Evolutionary conservation across 2,888 invertebrate species (phyloP).

Genomic region (Meliscaeva auricollis): DNA sequence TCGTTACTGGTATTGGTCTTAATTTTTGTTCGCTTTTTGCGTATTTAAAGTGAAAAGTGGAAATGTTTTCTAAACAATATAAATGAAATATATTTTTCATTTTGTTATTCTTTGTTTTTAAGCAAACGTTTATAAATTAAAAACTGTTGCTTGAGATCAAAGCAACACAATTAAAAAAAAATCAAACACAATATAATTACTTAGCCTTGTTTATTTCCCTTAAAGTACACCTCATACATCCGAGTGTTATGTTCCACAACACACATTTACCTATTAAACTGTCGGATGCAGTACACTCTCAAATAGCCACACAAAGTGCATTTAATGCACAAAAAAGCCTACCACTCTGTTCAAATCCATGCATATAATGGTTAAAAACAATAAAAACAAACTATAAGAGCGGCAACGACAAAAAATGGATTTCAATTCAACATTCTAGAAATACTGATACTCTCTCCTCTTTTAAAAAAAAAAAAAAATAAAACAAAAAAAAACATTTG

Average conservation of each 20-base stretch:
- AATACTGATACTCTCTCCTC: conserved; percentile 3
- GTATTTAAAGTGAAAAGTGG: too few relatives aligned
- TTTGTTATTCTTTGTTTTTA: too few relatives aligned
- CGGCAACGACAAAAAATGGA: conserved; percentile 51
- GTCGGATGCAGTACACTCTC: background rate
- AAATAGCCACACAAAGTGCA: conserved; percentile 1
- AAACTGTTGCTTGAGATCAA: too few relatives aligned
- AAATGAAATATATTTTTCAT: too few relatives aligned
- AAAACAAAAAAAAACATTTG: conserved; percentile 45
- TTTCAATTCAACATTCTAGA: conserved; percentile 27
- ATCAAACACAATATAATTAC: too few relatives aligned
- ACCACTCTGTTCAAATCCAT: conserved; percentile 15
- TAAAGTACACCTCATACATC: background rate
- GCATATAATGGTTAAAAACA: conserved; percentile 47
- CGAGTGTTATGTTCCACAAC: background rate
- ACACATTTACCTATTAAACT: conserved; percentile 7
- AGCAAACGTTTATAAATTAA: too few relatives aligned
- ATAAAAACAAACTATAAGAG: conserved; percentile 22
- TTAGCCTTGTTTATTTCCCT: background rate
- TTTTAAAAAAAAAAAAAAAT: conserved; percentile 1
- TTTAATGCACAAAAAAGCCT: conserved; percentile 6
- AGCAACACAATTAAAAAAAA: too few relatives aligned
- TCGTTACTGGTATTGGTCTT: too few relatives aligned
- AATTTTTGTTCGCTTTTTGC: too few relatives aligned
- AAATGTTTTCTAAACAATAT: too few relatives aligned